phyloP scores from a whole-genome alignment of 2,888 invertebrate genomes.

The Caenorhabditis sp. region DNA sequence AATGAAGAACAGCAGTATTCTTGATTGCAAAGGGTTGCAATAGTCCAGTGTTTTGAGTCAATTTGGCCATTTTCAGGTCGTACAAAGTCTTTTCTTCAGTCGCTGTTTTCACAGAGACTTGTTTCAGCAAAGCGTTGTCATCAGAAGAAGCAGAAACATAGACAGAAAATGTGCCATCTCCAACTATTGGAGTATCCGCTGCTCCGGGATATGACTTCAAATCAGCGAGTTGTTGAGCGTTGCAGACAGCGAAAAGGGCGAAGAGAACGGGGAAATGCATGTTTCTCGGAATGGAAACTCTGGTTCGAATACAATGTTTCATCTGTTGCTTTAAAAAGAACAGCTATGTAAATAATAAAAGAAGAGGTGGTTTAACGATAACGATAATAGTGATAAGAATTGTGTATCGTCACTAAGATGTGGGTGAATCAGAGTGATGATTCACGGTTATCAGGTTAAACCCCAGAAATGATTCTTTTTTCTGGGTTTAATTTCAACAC shows the following conservation, averaged over 20 bases:
- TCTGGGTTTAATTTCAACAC: not conserved
- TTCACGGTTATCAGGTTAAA: constrained; percentile 17
- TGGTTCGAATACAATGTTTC: constrained; percentile 12
- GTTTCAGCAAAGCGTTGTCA: constrained; percentile 13
- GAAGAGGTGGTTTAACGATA: constrained; percentile 1
- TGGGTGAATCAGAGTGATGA: constrained; percentile 27
- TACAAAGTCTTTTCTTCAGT: constrained; percentile 9
- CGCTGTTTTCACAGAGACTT: constrained; percentile 4
- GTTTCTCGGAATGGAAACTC: constrained; percentile 11
- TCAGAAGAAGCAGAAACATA: constrained; percentile 35
- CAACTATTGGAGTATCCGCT: not conserved
- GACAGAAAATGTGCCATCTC: constrained; percentile 13
- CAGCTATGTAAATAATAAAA: constrained; percentile 19
- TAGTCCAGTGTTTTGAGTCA: not conserved
- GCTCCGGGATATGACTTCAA: not conserved
- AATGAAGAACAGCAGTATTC: not conserved
- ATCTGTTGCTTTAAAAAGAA: constrained; percentile 22
- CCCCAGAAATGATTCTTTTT: constrained; percentile 1
- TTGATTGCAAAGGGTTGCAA: constrained; percentile 27
- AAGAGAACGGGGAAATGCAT: constrained; percentile 11
- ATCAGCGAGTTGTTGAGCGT: constrained; percentile 19
- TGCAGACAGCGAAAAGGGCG: constrained; percentile 28
- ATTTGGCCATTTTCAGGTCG: not conserved
- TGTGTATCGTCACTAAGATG: constrained; percentile 12
- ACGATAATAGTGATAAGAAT: constrained; percentile 28